Conservation (phyloP, 2,113 vertebrate species). For the Mus spicilegus region DNA sequence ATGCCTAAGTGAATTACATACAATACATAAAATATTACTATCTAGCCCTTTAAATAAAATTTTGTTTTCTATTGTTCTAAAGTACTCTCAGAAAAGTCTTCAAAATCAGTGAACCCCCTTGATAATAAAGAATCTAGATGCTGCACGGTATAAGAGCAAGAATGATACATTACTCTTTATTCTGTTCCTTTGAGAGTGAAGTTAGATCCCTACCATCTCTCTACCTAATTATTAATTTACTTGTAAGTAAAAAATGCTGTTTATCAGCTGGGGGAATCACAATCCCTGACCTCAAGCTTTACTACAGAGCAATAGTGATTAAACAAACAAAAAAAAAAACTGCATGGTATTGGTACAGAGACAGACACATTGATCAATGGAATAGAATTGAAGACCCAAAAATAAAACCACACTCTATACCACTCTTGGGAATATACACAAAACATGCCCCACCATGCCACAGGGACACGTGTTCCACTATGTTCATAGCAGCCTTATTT, state of each 20-base stretch:
- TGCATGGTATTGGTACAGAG: too few species aligned
- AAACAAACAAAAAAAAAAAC: too few species aligned
- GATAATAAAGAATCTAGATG: background rate
- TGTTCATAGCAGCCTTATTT: too few species aligned
- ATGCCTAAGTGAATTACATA: background rate
- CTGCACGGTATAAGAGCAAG: background rate
- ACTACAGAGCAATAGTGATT: too few species aligned
- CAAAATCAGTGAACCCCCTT: background rate
- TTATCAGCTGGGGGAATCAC: background rate
- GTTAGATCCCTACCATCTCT: background rate
- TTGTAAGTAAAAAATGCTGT: background rate
- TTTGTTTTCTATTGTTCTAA: background rate
- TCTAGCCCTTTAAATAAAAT: background rate
- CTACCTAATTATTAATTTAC: background rate
- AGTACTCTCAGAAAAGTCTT: background rate
- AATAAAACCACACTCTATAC: too few species aligned
- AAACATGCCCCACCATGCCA: too few species aligned
- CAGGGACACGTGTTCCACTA: too few species aligned
- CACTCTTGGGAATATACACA: too few species aligned
- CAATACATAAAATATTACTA: background rate
- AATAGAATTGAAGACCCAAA: too few species aligned
- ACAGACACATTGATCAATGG: too few species aligned
- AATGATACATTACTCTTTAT: background rate
- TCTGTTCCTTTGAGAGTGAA: background rate
- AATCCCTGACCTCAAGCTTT: too few species aligned